phyloP scores from a whole-genome alignment of 2,888 invertebrate species.

The Catocala sponsa region DNA sequence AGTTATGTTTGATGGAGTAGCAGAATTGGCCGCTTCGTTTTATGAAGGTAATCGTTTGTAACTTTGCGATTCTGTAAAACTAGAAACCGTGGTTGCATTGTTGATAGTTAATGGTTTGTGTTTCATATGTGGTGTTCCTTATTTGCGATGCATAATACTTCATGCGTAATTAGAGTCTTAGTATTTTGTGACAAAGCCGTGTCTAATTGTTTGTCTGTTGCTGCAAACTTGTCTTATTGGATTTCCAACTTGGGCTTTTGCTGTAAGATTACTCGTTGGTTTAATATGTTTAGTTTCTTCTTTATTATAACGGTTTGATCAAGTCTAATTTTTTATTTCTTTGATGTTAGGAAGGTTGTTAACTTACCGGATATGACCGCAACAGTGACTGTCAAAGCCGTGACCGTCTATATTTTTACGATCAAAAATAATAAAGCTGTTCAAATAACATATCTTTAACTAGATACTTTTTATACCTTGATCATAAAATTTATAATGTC shows the following conservation, averaged over 20 bases:
- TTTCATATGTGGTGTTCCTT: not conserved
- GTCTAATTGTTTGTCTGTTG: not conserved
- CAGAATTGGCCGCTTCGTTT: constrained; percentile 46
- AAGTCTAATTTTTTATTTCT: not conserved
- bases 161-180: not conserved
- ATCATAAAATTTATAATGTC: constrained; percentile 37
- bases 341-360: not conserved
- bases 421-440: constrained; percentile 34
- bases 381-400: not conserved
- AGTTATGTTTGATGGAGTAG: constrained; percentile 45
- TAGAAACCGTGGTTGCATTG: constrained; percentile 49
- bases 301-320: not conserved
- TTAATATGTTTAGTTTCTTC: not conserved
- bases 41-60: constrained; percentile 52
- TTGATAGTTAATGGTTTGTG: constrained; percentile 16
- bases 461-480: constrained; percentile 35
- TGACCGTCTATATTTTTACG: constrained; percentile 22
- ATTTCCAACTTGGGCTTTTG: not conserved
- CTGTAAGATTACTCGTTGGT: not conserved
- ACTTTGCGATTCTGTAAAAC: constrained; percentile 47
- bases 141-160: not conserved
- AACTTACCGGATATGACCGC: not conserved
- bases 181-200: not conserved
- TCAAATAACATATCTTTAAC: constrained; percentile 20
- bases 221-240: not conserved